Evolutionary conservation across 2,113 vertebrate genomes (phyloP), one percentile per base, ranked within the genome.

Genomic region (Syngnathus scovelli): DNA sequence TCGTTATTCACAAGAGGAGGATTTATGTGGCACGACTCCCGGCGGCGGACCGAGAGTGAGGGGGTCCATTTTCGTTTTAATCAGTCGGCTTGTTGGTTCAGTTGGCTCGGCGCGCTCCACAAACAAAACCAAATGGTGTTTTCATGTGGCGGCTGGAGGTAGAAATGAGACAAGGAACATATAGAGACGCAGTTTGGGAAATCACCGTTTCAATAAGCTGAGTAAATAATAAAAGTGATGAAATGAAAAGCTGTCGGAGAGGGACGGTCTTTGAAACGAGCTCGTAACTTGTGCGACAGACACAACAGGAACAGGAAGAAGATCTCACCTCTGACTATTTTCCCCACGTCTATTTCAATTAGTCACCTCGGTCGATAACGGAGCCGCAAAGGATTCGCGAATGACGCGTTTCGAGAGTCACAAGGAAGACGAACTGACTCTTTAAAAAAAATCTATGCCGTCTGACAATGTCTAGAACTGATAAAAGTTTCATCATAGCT

Each of bases 121-220:
- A 91, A 92, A 90, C 86, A 92, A 81, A 86, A 82, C 88, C 90
- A 92, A 89, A 90, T 91, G 89, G 90, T 83, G 84, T 80, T 79
- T 86, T 68, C 71, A 23, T 21, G 15, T 62, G 7, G 74, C 76
- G 21, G 46, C 68, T 76, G 72, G 75, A 73, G 69, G 70, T 66
- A 80, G 70, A 72, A 66, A 75, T 76, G 81, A 75, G 72, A 69
- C 76, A 65, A 67, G 82, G 79, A 78, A 79, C 79, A 79, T 77
- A 79, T 77, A 78, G 66, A 71, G 59, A 72, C 69, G 79, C 69
- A 83, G 66, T 82, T 71, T 76, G 84, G 78, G 84, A 87, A 88
- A 89, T 87, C 78, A 89, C 78, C 82, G 70, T 87, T 88, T 87
- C 81, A 88, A 85, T 81, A 86, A 78, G 70, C 73, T 78, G 79